Conservation (phyloP, 1,140 invertebrate species). For the Drosophila miranda region DNA sequence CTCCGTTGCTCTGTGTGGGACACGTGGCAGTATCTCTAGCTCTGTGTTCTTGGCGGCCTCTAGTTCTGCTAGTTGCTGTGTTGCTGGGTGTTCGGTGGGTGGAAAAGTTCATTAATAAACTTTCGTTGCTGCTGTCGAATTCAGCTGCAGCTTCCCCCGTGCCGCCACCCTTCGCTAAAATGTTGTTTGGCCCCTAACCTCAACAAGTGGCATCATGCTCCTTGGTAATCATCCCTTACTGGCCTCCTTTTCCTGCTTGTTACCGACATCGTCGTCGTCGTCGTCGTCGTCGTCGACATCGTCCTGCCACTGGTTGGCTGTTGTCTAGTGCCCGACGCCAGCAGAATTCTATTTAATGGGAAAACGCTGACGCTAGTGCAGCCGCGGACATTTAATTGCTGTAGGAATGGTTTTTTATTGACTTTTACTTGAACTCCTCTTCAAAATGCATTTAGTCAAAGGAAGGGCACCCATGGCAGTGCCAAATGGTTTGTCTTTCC, state of each 20-base stretch:
- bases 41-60: slow-evolving; percentile 32
- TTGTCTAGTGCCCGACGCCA: slow-evolving; percentile 52
- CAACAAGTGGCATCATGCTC: slow-evolving; percentile 71
- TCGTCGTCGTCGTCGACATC: too few relatives aligned
- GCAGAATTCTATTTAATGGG: slow-evolving; percentile 68
- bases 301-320: slow-evolving; percentile 9
- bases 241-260: slow-evolving; percentile 2
- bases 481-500: background rate
- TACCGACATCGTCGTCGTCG: slow-evolving; percentile 3
- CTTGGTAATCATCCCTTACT: slow-evolving; percentile 24
- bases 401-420: slow-evolving; percentile 76
- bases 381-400: slow-evolving; percentile 68
- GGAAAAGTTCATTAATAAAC: slow-evolving; percentile 78
- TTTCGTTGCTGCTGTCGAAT: slow-evolving; percentile 71
- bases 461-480: background rate
- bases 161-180: slow-evolving; percentile 11
- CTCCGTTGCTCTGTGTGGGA: slow-evolving; percentile 40
- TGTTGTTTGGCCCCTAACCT: slow-evolving; percentile 43
- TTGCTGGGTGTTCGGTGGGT: background rate
- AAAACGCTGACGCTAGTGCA: slow-evolving; percentile 60
- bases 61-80: slow-evolving; percentile 8
- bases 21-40: slow-evolving; percentile 35
- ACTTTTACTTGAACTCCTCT: slow-evolving; percentile 69
- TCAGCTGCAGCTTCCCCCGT: slow-evolving; percentile 35
- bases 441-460: slow-evolving; percentile 21